These are phyloP conservation scores for Hypomecis atomaria DNA, from an alignment of 2,888 invertebrate species.

Conservation along the genomic window DNA sequence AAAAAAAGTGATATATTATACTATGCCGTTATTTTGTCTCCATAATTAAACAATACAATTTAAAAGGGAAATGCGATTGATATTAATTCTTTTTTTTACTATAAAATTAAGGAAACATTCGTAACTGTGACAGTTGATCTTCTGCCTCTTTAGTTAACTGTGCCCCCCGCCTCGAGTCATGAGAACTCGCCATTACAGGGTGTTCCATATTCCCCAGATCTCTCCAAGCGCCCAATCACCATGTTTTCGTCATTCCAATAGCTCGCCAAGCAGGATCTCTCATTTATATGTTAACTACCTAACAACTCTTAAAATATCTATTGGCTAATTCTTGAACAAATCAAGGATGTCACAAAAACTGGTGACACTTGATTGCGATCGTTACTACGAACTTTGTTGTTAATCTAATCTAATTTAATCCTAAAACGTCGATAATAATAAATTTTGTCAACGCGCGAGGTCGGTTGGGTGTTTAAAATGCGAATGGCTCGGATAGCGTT, in stretches of 20 bases:
- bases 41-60: no score
- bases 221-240: conserved; percentile 18
- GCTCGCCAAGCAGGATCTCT: conserved; percentile 31
- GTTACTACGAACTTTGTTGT: conserved; percentile 6
- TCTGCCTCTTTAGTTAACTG: conserved; percentile 23
- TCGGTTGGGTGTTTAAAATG: conserved; percentile 38
- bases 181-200: conserved; percentile 63
- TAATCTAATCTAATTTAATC: conserved; percentile 28
- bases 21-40: no score
- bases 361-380: conserved; percentile 16
- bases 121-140: conserved; percentile 14
- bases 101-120: no score
- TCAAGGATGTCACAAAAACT: conserved; percentile 33
- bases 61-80: no score
- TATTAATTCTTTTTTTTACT: no score
- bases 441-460: conserved; percentile 49
- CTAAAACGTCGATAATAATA: conserved; percentile 42
- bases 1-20: no score
- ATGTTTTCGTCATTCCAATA: conserved; percentile 21
- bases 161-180: conserved; percentile 69
- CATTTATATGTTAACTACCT: conserved; percentile 36
- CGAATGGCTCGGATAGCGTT: conserved; percentile 33
- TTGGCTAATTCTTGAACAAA: conserved; percentile 28
- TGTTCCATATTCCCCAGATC: conserved; percentile 46
- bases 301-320: conserved; percentile 24